Conservation (phyloP, 2,113 vertebrate genomes). For the Python bivittatus region DNA sequence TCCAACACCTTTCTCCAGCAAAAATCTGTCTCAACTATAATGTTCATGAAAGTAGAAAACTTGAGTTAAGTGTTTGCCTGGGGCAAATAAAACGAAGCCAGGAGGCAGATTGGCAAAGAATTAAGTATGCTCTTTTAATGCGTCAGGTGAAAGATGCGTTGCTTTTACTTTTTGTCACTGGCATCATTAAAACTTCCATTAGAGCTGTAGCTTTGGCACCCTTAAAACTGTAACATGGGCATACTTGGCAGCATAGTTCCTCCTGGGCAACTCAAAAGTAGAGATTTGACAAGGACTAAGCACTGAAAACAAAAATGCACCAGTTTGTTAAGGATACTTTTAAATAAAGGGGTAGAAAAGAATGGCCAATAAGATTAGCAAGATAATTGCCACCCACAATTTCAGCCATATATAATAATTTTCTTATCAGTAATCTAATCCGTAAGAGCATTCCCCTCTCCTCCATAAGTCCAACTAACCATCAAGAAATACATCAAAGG, state of each 20-base stretch:
- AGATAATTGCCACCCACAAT: background rate
- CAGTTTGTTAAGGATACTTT: slow-evolving; percentile 24
- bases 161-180: slow-evolving; percentile 66
- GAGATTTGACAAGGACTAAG: slow-evolving; percentile 47
- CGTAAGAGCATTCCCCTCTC: background rate
- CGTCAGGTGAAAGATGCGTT: slow-evolving; percentile 57
- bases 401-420: background rate
- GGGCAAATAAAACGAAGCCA: slow-evolving; percentile 54
- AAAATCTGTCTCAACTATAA: slow-evolving; percentile 59
- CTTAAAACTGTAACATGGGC: slow-evolving; percentile 51
- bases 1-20: slow-evolving; percentile 53
- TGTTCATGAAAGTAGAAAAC: slow-evolving; percentile 51
- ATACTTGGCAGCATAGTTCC: slow-evolving; percentile 53
- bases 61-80: slow-evolving; percentile 65
- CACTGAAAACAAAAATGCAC: slow-evolving; percentile 32
- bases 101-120: slow-evolving; percentile 59
- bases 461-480: background rate
- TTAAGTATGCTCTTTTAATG: slow-evolving; percentile 65
- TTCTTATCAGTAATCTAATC: background rate
- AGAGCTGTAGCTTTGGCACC: slow-evolving; percentile 52
- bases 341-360: slow-evolving; percentile 38
- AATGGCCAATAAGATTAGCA: slow-evolving; percentile 1
- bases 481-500: background rate
- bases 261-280: slow-evolving; percentile 21
- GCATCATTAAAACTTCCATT: slow-evolving; percentile 68